Evolutionary conservation across 1,140 invertebrate genomes (phyloP).

Genomic region (Popillia japonica): DNA sequence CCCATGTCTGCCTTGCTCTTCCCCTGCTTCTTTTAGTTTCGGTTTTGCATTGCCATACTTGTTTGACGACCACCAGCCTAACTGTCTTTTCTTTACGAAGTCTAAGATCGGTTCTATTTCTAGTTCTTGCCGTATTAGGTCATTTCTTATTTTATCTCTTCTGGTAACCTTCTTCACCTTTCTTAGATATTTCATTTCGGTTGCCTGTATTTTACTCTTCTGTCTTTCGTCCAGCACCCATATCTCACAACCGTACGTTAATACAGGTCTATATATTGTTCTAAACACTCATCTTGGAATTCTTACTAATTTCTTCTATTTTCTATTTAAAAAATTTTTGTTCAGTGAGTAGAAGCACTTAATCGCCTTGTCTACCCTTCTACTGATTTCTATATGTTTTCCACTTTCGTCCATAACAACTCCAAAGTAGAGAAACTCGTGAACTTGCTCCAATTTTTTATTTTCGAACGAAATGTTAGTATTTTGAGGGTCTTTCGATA

Average conservation of each 20-base stretch:
- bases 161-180: neutral
- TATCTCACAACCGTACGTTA: neutral
- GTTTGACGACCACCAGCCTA: neutral
- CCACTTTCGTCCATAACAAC: neutral
- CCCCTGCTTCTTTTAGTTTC: neutral
- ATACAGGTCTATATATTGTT: neutral
- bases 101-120: conserved; percentile 1
- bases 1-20: neutral
- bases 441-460: neutral
- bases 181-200: conserved; percentile 7
- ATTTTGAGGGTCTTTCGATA: neutral
- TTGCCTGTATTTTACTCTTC: neutral
- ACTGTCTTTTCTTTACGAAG: neutral
- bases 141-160: conserved; percentile 17
- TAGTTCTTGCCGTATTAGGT: neutral
- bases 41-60: neutral
- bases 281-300: neutral
- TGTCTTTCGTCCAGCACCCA: neutral
- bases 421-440: neutral
- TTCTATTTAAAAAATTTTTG: neutral
- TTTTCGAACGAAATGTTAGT: neutral
- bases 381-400: neutral
- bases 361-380: neutral
- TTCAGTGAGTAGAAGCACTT: neutral
- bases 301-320: neutral